Percentiles rank a stretch among this genome's conserved stretches.
Evolutionary conservation across 2,113 vertebrate species (phyloP).

Genomic region (Tautogolabrus adspersus): DNA sequence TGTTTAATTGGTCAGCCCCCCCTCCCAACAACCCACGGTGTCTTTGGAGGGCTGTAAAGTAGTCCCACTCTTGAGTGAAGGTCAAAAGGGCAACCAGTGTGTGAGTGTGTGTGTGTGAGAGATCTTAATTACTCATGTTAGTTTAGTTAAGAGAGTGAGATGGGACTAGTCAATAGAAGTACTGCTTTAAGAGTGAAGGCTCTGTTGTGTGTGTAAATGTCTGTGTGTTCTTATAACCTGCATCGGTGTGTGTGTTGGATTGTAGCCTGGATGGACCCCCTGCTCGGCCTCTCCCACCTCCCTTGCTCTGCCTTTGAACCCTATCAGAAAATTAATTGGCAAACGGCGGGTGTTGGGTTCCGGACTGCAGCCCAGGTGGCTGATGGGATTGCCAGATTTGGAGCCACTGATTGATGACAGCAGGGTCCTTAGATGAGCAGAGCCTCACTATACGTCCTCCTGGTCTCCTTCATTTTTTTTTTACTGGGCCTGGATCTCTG

Average conservation of each 20-base stretch:
- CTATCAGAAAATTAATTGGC: slow-evolving; percentile 79
- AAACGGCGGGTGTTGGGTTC: slow-evolving; percentile 69
- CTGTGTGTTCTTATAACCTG: background rate
- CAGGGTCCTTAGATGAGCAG: slow-evolving; percentile 67
- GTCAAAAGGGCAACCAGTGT: slow-evolving; percentile 65
- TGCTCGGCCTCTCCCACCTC: slow-evolving; percentile 30
- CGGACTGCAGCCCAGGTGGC: slow-evolving; percentile 75
- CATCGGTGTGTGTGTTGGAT: slow-evolving; percentile 16
- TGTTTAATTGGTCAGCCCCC: slow-evolving; percentile 70
- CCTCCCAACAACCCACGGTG: slow-evolving; percentile 21
- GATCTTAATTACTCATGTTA: slow-evolving; percentile 37
- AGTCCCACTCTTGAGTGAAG: slow-evolving; percentile 62
- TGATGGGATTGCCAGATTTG: slow-evolving; percentile 84
- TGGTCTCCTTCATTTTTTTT: slow-evolving; percentile 37
- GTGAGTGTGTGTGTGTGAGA: slow-evolving; percentile 14
- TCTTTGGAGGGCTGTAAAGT: slow-evolving; percentile 73
- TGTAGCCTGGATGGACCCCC: slow-evolving; percentile 37
- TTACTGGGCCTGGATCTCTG: slow-evolving; percentile 49
- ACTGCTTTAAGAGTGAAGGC: slow-evolving; percentile 14
- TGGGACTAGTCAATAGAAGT: background rate
- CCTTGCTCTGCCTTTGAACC: slow-evolving; percentile 68
- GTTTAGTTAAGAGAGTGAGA: slow-evolving; percentile 7
- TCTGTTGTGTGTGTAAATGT: slow-evolving; percentile 5
- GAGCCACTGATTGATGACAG: slow-evolving; percentile 80
- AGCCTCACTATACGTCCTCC: slow-evolving; percentile 29